These are phyloP conservation scores for Varecia variegata DNA, from an alignment of 2,797 vertebrate species.

Conservation along the genomic window DNA sequence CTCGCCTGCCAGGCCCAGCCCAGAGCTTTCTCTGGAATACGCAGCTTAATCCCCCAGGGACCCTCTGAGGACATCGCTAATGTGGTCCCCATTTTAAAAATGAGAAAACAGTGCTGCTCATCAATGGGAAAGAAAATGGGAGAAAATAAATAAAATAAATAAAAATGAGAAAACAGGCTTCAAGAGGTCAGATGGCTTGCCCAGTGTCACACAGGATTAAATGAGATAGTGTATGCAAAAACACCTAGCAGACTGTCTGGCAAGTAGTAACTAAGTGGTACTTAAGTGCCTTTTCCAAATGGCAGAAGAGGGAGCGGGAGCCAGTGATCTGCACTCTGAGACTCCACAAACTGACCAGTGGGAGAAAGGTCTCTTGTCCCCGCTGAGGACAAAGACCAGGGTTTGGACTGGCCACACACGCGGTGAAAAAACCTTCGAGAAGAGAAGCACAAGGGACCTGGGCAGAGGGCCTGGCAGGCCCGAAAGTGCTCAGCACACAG, in stretches of 20 bases:
- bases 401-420: accelerated
- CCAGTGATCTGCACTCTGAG: neutral
- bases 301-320: neutral
- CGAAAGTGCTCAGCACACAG: accelerated
- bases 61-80: neutral
- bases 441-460: neutral
- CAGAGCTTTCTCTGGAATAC: neutral
- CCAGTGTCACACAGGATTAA: neutral
- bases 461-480: neutral
- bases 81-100: neutral
- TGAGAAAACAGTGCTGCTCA: neutral
- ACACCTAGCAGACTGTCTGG: neutral
- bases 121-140: too few species aligned
- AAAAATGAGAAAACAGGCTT: neutral
- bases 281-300: neutral
- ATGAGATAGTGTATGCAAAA: neutral
- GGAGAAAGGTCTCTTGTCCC: neutral
- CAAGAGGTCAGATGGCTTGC: neutral
- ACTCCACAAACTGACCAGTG: neutral
- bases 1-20: neutral
- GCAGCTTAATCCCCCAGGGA: neutral
- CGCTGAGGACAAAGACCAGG: neutral
- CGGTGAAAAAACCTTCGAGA: neutral
- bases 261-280: neutral
- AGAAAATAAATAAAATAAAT: neutral